Evolutionary conservation across 2,797 vertebrate species (phyloP), one percentile per base, ranked within the genome.

Genomic region (Coregonus ussuriensis): DNA sequence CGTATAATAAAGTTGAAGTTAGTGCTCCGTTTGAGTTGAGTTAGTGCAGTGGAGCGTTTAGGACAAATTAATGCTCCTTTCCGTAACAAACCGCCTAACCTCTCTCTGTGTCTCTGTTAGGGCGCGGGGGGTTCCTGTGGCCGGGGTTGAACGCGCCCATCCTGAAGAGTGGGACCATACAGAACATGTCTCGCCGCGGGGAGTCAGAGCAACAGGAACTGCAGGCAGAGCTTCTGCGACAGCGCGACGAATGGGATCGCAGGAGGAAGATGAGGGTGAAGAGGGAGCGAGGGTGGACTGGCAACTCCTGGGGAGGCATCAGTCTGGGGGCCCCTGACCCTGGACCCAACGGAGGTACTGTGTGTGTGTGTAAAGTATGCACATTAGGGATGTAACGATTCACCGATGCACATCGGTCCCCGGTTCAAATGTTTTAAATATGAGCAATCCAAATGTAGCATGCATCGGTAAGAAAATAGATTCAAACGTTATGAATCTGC

Each of bases 261-360:
- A 96, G 72, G 81, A 96, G 31, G 88, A 96, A 77, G 89, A 97
- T 82, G 37, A 97, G 87, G 90, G 4, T 97, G 25, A 98, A 96
- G 89, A 93, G 92, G 76, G 95, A 97, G 63, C 93, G 97, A 75
- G 97, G 98, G n/a, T 99, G 98, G 97, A 97, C 96, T 0, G 97
- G 98, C 35, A 89, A 63, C 66, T 94, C 95, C 0, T 98, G 95
- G 97, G 97, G 97, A 6, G 98, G 98, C 16, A 82, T 94, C 88
- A 93, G 97, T 76, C 87, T 99, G 18, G 97, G 97, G 16, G 78
- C 93, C 37, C 97, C 97, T 0, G 97, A 97, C 79, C 96, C 96
- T 0, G 96, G 97, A 54, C 97, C 96, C 37, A 96, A 94, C 31
- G 97, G 97, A 97, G 98, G 98, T 98, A 92, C 87, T 41, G 15